Base-by-base conservation (phyloP, 2,113 vertebrate genomes). In the Ceyx cyanopectus region DNA sequence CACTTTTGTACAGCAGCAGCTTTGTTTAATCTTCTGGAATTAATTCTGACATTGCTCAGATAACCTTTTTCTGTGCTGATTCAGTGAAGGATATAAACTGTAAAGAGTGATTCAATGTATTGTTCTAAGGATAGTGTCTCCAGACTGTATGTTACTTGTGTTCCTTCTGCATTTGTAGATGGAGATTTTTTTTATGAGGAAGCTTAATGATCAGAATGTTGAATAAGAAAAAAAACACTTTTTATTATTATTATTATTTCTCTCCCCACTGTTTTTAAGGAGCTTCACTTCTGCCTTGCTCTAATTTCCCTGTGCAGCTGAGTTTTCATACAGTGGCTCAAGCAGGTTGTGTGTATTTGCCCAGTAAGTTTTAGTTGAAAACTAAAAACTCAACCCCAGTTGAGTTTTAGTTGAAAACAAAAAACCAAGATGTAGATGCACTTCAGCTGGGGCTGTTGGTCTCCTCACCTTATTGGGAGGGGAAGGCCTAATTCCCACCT, bases 21-120 rank as follows among this genome's bases (percentile, higher is more conserved):
- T 63, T 66, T 66, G 65, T 81, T 87, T 78, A 86, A 69, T 88
- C 66, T 79, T 75, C 24, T 78, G 69, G 57, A 81, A 86, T 83
- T 54, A 82, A 81, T 93, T 84, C 32, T 90, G 53, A 75, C 15
- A 62, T 75, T 86, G 48, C 37, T 80, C 30, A 54, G 18, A 62
- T 73, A 79, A 80, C 7, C 2, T 50, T 84, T 50, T 66, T 12
- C 57, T 70, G 5, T 48, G 21, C 24, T 87, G 54, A 68, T 54
- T 41, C 16, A 50, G 32, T 32, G 48, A 46, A 68, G 32, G 43
- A 26, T 63, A 70, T 65, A 81, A 87, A 68, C 60, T 81, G 60
- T 10, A 40, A 58, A 11, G 6, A 60, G 14, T 40, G 26, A 88
- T 60, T 73, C 75, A 83, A 30, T 17, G 12, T 34, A 20, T 12